Evolutionary conservation across 2,797 vertebrate species (phyloP), one percentile per base, ranked within the genome.

Genomic region (Hoplostethus atlanticus): DNA sequence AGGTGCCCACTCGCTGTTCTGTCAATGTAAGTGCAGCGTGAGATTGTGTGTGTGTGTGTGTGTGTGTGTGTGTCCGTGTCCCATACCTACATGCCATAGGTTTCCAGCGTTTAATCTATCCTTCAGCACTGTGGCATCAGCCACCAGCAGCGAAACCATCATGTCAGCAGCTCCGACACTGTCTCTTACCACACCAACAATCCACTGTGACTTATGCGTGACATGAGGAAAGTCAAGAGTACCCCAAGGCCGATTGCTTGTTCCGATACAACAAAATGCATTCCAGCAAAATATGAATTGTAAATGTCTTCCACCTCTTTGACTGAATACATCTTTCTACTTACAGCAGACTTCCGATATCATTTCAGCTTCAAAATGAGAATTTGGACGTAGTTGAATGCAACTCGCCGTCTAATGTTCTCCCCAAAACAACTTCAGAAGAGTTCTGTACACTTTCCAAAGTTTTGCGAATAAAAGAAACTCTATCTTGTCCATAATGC

Each of bases 121-220:
- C 38, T 7, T 46, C 59, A 74, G 60, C 63, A 12, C 3, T 42
- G 2, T 13, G 40, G 40, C 10, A 8, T 40, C 38, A 40, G 38
- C 7, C 9, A 40, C 38, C 40, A 42, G 40, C 10, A 3, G 40
- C 11, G 10, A 42, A 42, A 42, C 40, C 3, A 69, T 64, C 51
- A 60, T 57, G 58, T 75, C 75, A 77, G 63, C 68, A 76, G 75
- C 64, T 73, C 56, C 40, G 3, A 42, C 40, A 42, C 12, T 42
- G 40, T 13, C 40, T 42, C 40, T 8, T 40, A 9, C 38, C 3
- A 42, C 67, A 68, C 21, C 34, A 36, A 65, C 51, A 77, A 77
- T 69, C 36, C 48, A 42, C 46, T 80, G 44, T 75, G 57, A 80
- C 71, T 68, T 38, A 63, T 64, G 68, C 79, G 48, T 69, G 67